Evolutionary conservation across 1,140 invertebrate genomes (phyloP).

Genomic region (Limonius californicus): DNA sequence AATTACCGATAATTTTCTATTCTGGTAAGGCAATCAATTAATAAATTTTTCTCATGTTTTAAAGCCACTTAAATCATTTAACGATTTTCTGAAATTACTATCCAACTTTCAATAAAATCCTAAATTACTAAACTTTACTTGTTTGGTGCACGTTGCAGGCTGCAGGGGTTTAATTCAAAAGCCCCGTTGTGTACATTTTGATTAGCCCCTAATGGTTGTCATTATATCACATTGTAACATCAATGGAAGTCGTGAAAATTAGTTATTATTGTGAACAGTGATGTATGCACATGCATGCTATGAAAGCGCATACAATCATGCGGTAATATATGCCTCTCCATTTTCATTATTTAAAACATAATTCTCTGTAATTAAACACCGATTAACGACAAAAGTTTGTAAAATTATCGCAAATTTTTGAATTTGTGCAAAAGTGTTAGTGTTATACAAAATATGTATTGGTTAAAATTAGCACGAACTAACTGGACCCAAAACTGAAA

Average conservation of each 20-base stretch:
- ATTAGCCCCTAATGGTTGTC: slow-evolving; percentile 24
- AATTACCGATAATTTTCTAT: not conserved
- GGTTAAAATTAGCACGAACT: too few species aligned
- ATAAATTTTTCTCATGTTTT: not conserved
- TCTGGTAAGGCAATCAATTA: not conserved
- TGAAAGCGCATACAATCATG: not conserved
- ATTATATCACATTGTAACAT: slow-evolving; percentile 31
- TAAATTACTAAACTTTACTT: not conserved
- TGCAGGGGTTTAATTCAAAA: slow-evolving; percentile 9
- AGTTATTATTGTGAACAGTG: slow-evolving; percentile 30
- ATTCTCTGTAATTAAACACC: too few species aligned
- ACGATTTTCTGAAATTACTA: not conserved
- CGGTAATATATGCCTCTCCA: too few species aligned
- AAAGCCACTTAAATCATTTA: not conserved
- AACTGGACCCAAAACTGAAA: too few species aligned
- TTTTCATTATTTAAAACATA: too few species aligned
- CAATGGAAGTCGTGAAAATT: slow-evolving; percentile 36
- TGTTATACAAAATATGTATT: too few species aligned
- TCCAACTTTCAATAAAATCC: not conserved
- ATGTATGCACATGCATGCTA: not conserved
- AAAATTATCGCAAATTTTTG: too few species aligned
- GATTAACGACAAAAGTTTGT: too few species aligned
- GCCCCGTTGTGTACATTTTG: slow-evolving; percentile 1
- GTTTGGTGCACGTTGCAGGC: slow-evolving; percentile 2
- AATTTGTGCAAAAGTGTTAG: too few species aligned